A percentile compares a stretch with the other conserved stretches of the same genome.
Evolutionary conservation across 2,113 vertebrate genomes (phyloP).

Genomic region (Cololabis saira): DNA sequence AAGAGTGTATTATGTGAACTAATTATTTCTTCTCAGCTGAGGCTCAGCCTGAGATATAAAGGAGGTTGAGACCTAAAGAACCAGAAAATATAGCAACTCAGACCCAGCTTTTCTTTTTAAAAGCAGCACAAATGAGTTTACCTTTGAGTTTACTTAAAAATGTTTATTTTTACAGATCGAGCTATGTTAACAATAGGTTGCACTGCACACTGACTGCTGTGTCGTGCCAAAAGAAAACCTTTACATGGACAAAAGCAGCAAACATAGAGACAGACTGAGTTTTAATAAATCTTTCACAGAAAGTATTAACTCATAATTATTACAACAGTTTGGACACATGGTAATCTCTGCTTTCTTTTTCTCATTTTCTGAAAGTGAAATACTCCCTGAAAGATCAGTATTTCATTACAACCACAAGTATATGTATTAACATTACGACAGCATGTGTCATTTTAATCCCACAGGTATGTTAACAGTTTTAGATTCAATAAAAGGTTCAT

Average conservation of each 20-base stretch:
- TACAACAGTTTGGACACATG: neutral
- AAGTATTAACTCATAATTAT: conserved; percentile 69
- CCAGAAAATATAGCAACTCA: neutral
- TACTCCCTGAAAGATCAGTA: conserved; percentile 14
- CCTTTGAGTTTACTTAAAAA: conserved; percentile 1
- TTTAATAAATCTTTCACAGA: conserved; percentile 80
- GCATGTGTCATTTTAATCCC: conserved; percentile 15
- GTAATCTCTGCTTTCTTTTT: conserved; percentile 6
- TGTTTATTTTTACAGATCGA: conserved; percentile 11
- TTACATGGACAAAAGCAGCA: conserved; percentile 3
- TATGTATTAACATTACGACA: neutral
- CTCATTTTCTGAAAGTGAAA: neutral
- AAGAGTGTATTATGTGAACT: too few relatives aligned
- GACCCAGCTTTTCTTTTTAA: neutral
- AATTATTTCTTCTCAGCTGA: too few relatives aligned
- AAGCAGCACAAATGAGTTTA: neutral
- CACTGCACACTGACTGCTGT: conserved; percentile 3
- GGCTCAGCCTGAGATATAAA: too few relatives aligned
- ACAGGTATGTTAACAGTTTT: neutral
- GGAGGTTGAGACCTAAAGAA: too few relatives aligned
- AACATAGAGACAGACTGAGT: conserved; percentile 35
- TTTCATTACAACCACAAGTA: neutral
- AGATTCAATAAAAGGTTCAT: neutral
- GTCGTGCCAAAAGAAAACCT: conserved; percentile 3
- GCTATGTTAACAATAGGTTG: conserved; percentile 8